phyloP scores from a whole-genome alignment of 2,888 invertebrate species.

The Cerastoderma edule region DNA sequence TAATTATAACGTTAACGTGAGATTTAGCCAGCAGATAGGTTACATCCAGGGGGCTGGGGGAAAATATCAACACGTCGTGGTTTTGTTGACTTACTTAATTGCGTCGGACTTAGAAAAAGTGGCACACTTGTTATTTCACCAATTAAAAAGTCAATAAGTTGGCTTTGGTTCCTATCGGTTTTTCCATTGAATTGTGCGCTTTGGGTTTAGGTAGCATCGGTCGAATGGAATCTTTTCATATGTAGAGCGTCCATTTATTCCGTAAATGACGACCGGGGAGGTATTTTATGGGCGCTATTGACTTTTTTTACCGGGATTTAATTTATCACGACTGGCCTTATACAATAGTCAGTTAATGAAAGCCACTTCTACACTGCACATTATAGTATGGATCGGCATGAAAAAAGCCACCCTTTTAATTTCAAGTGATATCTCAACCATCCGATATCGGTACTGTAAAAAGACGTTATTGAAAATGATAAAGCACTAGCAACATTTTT shows the following conservation, averaged over 20 bases:
- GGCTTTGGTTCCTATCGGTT: conserved; percentile 12
- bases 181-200: conserved; percentile 3
- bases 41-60: background rate
- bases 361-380: too few relatives aligned
- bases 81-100: conserved; percentile 14
- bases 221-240: conserved; percentile 2
- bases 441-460: too few relatives aligned
- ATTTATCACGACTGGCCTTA: too few relatives aligned
- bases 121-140: conserved; percentile 4
- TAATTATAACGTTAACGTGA: conserved; percentile 14
- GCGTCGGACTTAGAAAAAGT: conserved; percentile 7
- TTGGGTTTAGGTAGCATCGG: background rate
- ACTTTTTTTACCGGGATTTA: background rate
- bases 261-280: background rate
- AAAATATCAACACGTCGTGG: background rate
- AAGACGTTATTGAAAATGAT: too few relatives aligned
- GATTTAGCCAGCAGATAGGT: background rate
- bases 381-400: too few relatives aligned
- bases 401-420: too few relatives aligned
- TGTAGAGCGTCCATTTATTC: background rate
- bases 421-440: too few relatives aligned
- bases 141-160: conserved; percentile 21
- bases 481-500: too few relatives aligned
- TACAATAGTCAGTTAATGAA: too few relatives aligned
- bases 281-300: background rate